Evolutionary conservation across 2,113 vertebrate species (phyloP).

Genomic region (Xyliphius kryptos): DNA sequence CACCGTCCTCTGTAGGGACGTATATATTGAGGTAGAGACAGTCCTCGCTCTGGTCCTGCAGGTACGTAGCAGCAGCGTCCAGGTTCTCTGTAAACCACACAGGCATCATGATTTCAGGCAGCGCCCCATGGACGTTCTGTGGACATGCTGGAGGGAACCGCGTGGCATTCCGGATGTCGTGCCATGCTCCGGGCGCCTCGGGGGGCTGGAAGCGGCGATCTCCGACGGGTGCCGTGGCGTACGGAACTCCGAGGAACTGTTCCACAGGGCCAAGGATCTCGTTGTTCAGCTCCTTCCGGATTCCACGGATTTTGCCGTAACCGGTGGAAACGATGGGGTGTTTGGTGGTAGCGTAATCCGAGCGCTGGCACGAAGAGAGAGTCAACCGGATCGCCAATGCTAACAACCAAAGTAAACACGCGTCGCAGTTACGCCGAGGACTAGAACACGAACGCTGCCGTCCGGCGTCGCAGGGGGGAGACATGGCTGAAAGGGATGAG

Average conservation of each 20-base stretch:
- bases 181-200: conserved; percentile 84
- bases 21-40: conserved; percentile 92
- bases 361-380: conserved; percentile 67
- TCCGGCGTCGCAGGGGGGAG: neutral
- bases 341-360: conserved; percentile 57
- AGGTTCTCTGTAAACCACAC: conserved; percentile 92
- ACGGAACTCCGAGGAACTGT: conserved; percentile 83
- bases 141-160: conserved; percentile 83
- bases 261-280: conserved; percentile 86
- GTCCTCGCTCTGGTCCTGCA: conserved; percentile 90
- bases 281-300: conserved; percentile 80
- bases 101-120: conserved; percentile 87
- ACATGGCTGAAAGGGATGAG: conserved; percentile 14
- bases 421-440: conserved; percentile 52
- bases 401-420: conserved; percentile 67
- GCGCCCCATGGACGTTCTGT: conserved; percentile 83
- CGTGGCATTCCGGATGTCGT: conserved; percentile 83
- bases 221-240: conserved; percentile 79
- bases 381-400: conserved; percentile 65
- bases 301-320: conserved; percentile 79
- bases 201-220: conserved; percentile 84
- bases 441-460: conserved; percentile 39
- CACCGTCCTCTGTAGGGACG: conserved; percentile 88
- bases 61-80: conserved; percentile 78
- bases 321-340: conserved; percentile 78